Evolutionary conservation across 35 echinoderm and acorn worm genomes (phyloP).

Genomic region (Stichopus chloronotus): DNA sequence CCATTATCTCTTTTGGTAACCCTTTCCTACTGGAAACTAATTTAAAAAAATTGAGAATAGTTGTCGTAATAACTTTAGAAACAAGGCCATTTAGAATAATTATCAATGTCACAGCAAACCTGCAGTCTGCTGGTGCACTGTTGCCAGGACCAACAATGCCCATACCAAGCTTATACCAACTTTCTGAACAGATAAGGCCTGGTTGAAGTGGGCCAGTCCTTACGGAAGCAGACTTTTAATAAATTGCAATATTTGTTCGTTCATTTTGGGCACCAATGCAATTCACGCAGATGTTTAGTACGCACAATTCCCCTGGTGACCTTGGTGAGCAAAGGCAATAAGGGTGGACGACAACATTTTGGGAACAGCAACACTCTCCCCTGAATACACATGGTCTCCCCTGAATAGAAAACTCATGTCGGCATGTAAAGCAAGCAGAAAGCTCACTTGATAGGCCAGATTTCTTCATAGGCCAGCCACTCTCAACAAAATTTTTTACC

Average conservation of each 20-base stretch:
- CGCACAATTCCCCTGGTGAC: conserved; percentile 70
- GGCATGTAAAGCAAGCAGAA: neutral
- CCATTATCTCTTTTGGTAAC: conserved; percentile 63
- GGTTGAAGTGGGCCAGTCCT: conserved; percentile 61
- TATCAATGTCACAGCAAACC: conserved; percentile 67
- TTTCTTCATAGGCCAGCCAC: neutral
- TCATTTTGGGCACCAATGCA: conserved; percentile 75
- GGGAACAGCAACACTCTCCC: conserved; percentile 60
- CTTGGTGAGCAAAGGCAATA: conserved; percentile 57
- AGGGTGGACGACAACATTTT: neutral
- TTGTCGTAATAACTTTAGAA: conserved; percentile 56
- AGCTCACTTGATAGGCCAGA: neutral
- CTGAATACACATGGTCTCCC: conserved; percentile 39
- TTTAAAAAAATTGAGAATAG: conserved; percentile 21
- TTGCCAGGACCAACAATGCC: conserved; percentile 55
- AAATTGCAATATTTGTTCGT: conserved; percentile 42
- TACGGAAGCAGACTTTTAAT: conserved; percentile 39
- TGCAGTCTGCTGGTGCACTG: conserved; percentile 33
- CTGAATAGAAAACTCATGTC: conserved; percentile 60
- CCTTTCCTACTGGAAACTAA: conserved; percentile 65
- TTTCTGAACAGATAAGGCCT: neutral
- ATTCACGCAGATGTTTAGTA: conserved; percentile 67
- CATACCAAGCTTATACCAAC: conserved; percentile 49
- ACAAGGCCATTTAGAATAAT: conserved; percentile 60
- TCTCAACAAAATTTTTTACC: neutral